phyloP scores from a whole-genome alignment of 2,888 invertebrate genomes.

The Drosophila subsilvestris region DNA sequence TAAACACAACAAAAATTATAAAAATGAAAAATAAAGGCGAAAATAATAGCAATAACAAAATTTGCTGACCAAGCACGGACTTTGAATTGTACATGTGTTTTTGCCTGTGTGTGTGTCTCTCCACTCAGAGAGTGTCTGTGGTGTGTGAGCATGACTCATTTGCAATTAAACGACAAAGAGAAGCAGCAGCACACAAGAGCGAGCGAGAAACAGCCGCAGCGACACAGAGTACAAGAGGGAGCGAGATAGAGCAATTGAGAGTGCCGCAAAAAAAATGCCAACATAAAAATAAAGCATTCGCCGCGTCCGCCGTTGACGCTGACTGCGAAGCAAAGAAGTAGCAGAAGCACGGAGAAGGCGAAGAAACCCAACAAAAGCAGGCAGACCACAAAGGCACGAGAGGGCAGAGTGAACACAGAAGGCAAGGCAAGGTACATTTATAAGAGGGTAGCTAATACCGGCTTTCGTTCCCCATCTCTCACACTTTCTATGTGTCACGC shows the following conservation, averaged over 20 bases:
- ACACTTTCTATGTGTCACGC: too few species aligned
- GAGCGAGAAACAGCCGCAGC: not conserved
- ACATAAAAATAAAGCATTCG: slow-evolving; percentile 73
- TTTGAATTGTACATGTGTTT: slow-evolving; percentile 45
- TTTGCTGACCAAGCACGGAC: slow-evolving; percentile 47
- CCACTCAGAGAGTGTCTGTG: slow-evolving; percentile 10
- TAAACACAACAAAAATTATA: slow-evolving; percentile 52
- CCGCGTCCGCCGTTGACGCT: slow-evolving; percentile 47
- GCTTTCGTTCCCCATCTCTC: too few species aligned
- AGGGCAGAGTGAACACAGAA: not conserved
- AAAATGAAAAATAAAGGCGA: not conserved
- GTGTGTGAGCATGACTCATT: slow-evolving; percentile 52
- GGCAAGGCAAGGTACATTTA: too few species aligned
- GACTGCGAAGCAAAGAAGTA: slow-evolving; percentile 18
- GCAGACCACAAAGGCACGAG: slow-evolving; percentile 53
- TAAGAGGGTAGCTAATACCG: too few species aligned
- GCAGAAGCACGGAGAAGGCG: slow-evolving; percentile 37
- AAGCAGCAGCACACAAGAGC: slow-evolving; percentile 26
- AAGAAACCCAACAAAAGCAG: slow-evolving; percentile 78
- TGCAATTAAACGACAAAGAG: slow-evolving; percentile 57
- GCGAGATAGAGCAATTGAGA: slow-evolving; percentile 49
- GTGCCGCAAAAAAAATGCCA: slow-evolving; percentile 78
- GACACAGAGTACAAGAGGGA: slow-evolving; percentile 9
- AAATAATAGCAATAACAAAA: not conserved
- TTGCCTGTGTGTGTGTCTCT: slow-evolving; percentile 12